Evolutionary conservation across 1,140 invertebrate species (phyloP), one percentile per base, ranked within the genome.

Genomic region (Mizuhopecten yessoensis): DNA sequence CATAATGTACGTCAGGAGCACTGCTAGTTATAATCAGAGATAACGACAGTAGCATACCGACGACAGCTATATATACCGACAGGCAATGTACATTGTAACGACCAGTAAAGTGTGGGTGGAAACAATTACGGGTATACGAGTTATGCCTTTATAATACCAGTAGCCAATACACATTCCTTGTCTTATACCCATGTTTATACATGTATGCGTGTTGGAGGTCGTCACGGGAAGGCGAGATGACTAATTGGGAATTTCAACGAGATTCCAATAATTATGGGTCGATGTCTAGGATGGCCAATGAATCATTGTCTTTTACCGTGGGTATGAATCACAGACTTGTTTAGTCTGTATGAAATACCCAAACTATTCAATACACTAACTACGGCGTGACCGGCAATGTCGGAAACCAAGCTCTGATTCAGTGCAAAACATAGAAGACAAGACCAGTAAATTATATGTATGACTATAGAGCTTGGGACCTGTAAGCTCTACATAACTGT

Each of bases 211-310:
- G 57, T 75, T 75, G 23, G 57, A 49, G 57, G 57, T 75, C 57
- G 57, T 75, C 57, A 75, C 57, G 57, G 23, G 23, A 29, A 5
- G 57, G 57, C 57, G 0, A 75, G 57, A 75, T 75, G 57, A 75
- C 57, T 75, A 75, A 75, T 75, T 75, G 23, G 57, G 57, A 17
- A 75, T 45, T 45, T 45, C 42, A 45, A 45, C 57, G n/a, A 5
- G 57, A 75, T 75, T 75, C 57, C 57, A 75, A 75, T 75, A 75
- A 75, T 75, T 29, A 75, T 75, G 57, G 57, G n/a, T 75, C 57
- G 57, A 75, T 75, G 57, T 75, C 57, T n/a, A 29, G 57, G 57
- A 75, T 75, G 57, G n/a, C 29, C 23, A n/a, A 75, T 75, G 57
- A 75, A 17, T 75, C 57, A 75, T 75, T 75, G 57, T 75, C 42